Conservation (phyloP, 2,888 invertebrate genomes). For the Dromius quadrimaculatus region DNA sequence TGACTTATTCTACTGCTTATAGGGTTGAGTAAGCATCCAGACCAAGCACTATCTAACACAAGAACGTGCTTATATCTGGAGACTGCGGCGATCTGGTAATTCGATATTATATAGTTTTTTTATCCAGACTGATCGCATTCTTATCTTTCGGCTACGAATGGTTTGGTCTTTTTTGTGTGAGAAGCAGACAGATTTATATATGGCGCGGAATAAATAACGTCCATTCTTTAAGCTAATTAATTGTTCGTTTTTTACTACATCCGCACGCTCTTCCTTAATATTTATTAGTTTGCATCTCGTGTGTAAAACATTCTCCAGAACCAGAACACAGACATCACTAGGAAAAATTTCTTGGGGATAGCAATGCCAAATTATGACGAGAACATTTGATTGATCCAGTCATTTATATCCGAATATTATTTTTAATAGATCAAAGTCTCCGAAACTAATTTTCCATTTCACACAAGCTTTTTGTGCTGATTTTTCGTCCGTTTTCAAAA, state of each 20-base stretch:
- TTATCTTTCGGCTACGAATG: constrained; percentile 24
- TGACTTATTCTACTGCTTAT: constrained; percentile 12
- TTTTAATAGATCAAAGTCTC: no score
- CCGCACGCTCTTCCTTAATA: constrained; percentile 30
- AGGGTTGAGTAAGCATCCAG: constrained; percentile 26
- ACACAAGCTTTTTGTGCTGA: no score
- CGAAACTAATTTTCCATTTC: no score
- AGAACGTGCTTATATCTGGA: constrained; percentile 33
- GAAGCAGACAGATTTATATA: constrained; percentile 32
- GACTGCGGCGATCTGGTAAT: constrained; percentile 42
- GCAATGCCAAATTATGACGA: no score
- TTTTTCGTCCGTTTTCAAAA: no score
- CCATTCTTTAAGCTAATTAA: constrained; percentile 28
- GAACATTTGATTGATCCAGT: no score
- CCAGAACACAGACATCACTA: no score
- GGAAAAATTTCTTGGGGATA: no score
- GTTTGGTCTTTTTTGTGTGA: constrained; percentile 8
- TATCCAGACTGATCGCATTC: constrained; percentile 27
- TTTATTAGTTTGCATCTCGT: constrained; percentile 41
- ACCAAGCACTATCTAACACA: constrained; percentile 9
- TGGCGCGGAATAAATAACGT: constrained; percentile 24
- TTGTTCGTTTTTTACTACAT: constrained; percentile 38
- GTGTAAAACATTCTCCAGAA: no score
- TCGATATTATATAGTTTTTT: constrained; percentile 44
- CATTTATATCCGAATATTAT: no score